phyloP scores from a whole-genome alignment of 1,140 invertebrate genomes.

The Orchestia grillus region DNA sequence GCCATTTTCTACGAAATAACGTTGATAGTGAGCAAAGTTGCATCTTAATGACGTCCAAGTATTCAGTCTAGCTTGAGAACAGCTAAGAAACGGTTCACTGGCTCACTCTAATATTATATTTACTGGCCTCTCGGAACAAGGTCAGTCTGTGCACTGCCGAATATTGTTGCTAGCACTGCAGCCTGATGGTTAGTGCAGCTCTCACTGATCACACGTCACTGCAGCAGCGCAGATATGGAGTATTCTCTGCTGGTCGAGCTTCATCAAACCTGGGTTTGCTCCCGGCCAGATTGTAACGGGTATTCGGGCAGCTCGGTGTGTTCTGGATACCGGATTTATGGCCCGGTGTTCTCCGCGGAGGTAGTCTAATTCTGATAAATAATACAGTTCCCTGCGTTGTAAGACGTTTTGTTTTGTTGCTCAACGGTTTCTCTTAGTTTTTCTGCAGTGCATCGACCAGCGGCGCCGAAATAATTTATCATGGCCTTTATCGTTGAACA shows the following conservation, averaged over 20 bases:
- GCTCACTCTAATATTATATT: background rate
- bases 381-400: background rate
- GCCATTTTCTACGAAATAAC: background rate
- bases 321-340: background rate
- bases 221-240: background rate
- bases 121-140: background rate
- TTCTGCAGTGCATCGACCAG: conserved; percentile 10
- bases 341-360: background rate
- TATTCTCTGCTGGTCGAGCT: background rate
- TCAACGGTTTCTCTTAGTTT: background rate
- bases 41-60: background rate
- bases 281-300: background rate
- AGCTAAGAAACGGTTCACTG: background rate
- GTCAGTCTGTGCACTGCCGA: background rate
- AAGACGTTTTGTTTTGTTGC: background rate
- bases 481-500: background rate
- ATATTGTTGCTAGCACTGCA: background rate
- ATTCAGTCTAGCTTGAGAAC: background rate
- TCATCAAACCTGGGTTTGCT: background rate
- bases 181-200: background rate
- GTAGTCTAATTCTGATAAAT: background rate
- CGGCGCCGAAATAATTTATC: background rate
- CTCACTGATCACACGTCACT: conserved; percentile 18
- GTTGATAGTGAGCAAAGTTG: background rate
- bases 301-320: background rate